These are phyloP conservation scores for Avahi laniger DNA, from an alignment of 2,797 vertebrate genomes.

Conservation along the genomic window DNA sequence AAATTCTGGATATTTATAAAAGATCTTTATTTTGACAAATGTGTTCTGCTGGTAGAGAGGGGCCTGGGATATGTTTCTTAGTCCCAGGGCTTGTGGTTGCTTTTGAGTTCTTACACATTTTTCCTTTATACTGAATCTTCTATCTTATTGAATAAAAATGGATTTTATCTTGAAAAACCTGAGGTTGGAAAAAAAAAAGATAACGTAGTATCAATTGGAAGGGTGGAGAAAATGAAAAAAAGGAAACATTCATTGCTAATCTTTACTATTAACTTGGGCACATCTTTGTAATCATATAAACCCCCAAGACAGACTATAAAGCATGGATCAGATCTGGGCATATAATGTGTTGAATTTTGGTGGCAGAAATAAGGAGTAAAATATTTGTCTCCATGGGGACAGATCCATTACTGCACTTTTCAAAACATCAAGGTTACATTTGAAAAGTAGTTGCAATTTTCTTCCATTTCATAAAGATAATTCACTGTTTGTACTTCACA, in stretches of 20 bases:
- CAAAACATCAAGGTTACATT: slow-evolving; percentile 75
- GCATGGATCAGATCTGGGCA: neutral
- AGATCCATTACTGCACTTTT: slow-evolving; percentile 74
- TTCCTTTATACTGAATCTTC: neutral
- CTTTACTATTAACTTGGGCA: slow-evolving; percentile 17
- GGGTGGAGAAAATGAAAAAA: neutral
- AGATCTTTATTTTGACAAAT: neutral
- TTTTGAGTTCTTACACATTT: neutral
- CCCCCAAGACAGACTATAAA: neutral
- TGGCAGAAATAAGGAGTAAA: slow-evolving; percentile 58
- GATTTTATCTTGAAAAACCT: neutral
- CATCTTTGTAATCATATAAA: slow-evolving; percentile 11
- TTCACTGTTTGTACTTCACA: slow-evolving; percentile 71
- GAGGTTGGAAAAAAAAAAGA: neutral
- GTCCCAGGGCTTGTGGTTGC: neutral
- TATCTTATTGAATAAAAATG: neutral
- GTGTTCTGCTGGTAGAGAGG: neutral
- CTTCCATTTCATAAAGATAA: slow-evolving; percentile 73
- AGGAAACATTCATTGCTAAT: neutral
- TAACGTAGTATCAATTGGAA: neutral
- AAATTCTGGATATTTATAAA: neutral
- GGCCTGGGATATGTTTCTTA: neutral
- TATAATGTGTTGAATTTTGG: slow-evolving; percentile 65
- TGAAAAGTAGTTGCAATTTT: slow-evolving; percentile 76
- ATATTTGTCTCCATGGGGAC: slow-evolving; percentile 76